Conservation (phyloP, 1,140 invertebrate genomes). For the Coelopa frigida region DNA sequence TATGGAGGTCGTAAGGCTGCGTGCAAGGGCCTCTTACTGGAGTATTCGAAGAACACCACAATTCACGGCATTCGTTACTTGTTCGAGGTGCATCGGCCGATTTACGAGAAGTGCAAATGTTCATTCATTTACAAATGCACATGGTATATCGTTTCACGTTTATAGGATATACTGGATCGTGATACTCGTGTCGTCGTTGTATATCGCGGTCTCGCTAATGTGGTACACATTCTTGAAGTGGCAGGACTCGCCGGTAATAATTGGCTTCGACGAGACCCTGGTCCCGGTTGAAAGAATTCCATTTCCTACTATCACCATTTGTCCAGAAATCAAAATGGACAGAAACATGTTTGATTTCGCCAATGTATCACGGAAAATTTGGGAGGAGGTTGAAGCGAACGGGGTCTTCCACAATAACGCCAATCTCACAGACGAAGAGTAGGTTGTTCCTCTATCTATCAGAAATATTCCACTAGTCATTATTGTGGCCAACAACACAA, state of each 20-base stretch:
- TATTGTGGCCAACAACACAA: neutral
- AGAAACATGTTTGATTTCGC: conserved; percentile 48
- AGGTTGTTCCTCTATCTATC: neutral
- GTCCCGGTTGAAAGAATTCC: conserved; percentile 51
- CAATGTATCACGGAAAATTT: conserved; percentile 22
- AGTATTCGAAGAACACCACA: conserved; percentile 20
- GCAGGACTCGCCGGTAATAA: conserved; percentile 51
- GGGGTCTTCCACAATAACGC: neutral
- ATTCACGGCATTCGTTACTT: conserved; percentile 23
- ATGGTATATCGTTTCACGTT: neutral
- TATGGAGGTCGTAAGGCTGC: neutral
- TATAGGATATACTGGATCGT: neutral
- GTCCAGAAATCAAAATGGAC: conserved; percentile 48
- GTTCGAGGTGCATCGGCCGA: conserved; percentile 15
- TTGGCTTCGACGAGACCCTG: conserved; percentile 50
- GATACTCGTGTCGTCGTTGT: neutral
- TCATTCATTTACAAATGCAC: neutral
- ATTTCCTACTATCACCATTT: conserved; percentile 51
- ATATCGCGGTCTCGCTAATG: neutral
- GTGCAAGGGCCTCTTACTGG: conserved; percentile 13
- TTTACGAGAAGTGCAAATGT: conserved; percentile 15
- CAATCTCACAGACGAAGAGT: neutral
- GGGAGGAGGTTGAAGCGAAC: neutral
- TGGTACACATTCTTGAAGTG: conserved; percentile 45
- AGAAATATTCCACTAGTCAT: neutral